Evolutionary conservation across 2,888 invertebrate genomes (phyloP), one percentile per base, ranked within the genome.

Genomic region (Anaspis maculata): DNA sequence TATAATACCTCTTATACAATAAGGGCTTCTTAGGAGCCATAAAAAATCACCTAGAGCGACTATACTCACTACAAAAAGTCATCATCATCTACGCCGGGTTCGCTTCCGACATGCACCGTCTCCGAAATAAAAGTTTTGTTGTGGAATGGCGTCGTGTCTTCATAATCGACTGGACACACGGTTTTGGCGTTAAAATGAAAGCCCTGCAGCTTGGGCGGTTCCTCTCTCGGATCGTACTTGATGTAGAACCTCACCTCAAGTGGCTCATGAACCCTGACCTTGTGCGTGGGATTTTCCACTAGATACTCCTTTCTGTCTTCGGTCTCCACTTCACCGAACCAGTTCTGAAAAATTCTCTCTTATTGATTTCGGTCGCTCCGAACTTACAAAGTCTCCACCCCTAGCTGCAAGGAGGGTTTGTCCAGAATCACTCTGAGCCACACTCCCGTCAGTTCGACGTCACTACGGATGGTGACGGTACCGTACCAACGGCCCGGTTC

Each of bases 401-500:
- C 54, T 19, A 56, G 31, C 44, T 53, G 53, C 3, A 50, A 25
- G 12, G 54, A 48, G 1, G 56, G 54, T 31, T 46, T 49, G 40
- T 62, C 61, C 31, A 79, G 59, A 22, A 73, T 68, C 1, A 78
- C 56, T 30, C 75, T 70, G 7, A 79, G 56, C 70, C 74, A 74
- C 1, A 77, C 58, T 0, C 76, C 75, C 33, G 70, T 68, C 3
- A 78, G 61, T 0, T 71, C 73, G 42, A 70, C 70, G 36, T 74
- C 73, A 0, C 52, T 52, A 10, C 68, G 68, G 2, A 78, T 52
- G 39, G 70, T 70, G 10, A 77, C 64, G 2, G 69, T 70, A 0
- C 76, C 79, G 48, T 74, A 76, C 76, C 77, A 78, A 16, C 72
- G 56, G 16, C 74, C 74, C n/a, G n/a, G n/a, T 0, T 67, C 62